These are phyloP conservation scores for Charina bottae DNA, from an alignment of 2,113 vertebrate genomes.

Conservation along the genomic window DNA sequence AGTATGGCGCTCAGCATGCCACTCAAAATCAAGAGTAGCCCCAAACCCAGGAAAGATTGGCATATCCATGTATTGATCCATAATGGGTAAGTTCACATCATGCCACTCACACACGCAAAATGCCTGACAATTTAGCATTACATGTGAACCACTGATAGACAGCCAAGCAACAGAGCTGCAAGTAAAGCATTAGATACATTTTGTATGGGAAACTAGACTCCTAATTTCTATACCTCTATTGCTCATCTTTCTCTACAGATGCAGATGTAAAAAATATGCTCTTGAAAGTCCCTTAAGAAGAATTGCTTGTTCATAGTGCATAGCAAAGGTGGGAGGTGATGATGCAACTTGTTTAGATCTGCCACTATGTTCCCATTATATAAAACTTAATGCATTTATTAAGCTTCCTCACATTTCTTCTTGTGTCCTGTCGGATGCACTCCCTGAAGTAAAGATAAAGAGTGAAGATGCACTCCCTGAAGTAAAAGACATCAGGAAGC, in stretches of 20 bases:
- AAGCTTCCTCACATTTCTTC: neutral
- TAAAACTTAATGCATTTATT: neutral
- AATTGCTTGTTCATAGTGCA: neutral
- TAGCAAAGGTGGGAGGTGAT: neutral
- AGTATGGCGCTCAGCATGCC: neutral
- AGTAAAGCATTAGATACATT: neutral
- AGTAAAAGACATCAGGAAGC: neutral
- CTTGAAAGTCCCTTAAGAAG: constrained; percentile 22
- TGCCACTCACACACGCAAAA: neutral
- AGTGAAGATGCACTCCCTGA: neutral
- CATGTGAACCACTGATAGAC: neutral
- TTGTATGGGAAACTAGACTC: neutral
- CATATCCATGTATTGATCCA: neutral
- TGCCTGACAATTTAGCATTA: neutral
- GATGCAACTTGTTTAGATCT: neutral
- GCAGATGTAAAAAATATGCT: neutral
- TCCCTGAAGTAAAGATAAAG: neutral
- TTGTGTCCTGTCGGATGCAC: no score
- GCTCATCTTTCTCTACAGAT: neutral
- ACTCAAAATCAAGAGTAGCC: neutral
- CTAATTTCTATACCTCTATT: neutral
- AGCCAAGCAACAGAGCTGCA: neutral
- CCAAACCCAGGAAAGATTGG: neutral
- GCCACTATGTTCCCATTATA: neutral
- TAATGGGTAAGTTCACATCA: neutral